These are phyloP conservation scores for Chrysodeixis includens DNA, from an alignment of 2,888 invertebrate species.

Conservation along the genomic window DNA sequence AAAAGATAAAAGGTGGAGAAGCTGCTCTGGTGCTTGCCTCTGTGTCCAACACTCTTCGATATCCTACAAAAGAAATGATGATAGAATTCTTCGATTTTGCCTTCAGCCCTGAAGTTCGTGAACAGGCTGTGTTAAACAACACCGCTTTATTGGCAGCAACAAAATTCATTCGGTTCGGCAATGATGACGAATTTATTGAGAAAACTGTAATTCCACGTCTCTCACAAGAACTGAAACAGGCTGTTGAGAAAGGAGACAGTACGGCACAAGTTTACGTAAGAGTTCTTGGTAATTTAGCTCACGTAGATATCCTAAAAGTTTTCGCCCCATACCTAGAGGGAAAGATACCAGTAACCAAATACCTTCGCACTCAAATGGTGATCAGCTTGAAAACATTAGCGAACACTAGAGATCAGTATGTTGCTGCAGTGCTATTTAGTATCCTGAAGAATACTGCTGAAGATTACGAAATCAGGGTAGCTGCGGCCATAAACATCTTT, in stretches of 20 bases:
- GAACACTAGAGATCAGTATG: constrained; percentile 82
- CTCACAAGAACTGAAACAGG: constrained; percentile 84
- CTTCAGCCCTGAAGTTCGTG: constrained; percentile 83
- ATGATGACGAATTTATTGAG: constrained; percentile 87
- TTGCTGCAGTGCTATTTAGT: constrained; percentile 90
- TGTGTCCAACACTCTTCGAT: constrained; percentile 85
- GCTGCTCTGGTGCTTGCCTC: constrained; percentile 89
- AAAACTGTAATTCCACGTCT: constrained; percentile 90
- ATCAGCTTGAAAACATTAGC: constrained; percentile 87
- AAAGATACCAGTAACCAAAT: constrained; percentile 85
- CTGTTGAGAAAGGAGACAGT: constrained; percentile 87
- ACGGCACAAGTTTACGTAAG: constrained; percentile 90
- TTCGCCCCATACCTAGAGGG: constrained; percentile 92
- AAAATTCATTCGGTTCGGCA: constrained; percentile 89
- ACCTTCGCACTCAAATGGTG: constrained; percentile 91
- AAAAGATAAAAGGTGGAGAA: constrained; percentile 87
- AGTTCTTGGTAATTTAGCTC: constrained; percentile 91
- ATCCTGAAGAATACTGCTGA: constrained; percentile 91
- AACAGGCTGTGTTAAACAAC: constrained; percentile 87
- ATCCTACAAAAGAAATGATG: constrained; percentile 90
- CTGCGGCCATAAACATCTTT: constrained; percentile 90
- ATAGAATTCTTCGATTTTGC: constrained; percentile 89
- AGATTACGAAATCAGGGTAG: constrained; percentile 90
- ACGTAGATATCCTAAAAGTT: constrained; percentile 88
- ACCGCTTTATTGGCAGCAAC: constrained; percentile 89